A percentile compares a stretch with the other conserved stretches of the same genome.
These are phyloP conservation scores for Galeruca laticollis DNA, from an alignment of 2,888 invertebrate species.

Conservation along the genomic window DNA sequence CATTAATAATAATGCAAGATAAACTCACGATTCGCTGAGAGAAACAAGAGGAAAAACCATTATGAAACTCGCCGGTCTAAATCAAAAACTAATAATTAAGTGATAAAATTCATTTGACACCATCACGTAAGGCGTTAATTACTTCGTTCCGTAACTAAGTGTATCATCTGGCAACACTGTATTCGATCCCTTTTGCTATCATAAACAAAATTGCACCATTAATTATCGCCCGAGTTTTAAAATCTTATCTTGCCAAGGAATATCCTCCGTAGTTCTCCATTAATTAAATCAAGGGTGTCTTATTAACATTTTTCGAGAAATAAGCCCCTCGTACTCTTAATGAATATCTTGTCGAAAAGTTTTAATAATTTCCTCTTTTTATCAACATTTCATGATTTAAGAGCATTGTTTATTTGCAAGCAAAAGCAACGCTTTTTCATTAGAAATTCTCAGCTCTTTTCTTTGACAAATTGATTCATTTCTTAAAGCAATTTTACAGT, in stretches of 20 bases:
- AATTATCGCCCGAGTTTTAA: conserved; percentile 15
- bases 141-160: too few relatives aligned
- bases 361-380: conserved; percentile 28
- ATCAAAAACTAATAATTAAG: too few relatives aligned
- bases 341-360: conserved; percentile 21
- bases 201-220: conserved; percentile 17
- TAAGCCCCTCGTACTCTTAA: conserved; percentile 13
- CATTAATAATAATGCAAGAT: too few relatives aligned
- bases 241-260: conserved; percentile 1
- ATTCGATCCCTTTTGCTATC: neutral
- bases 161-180: neutral
- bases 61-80: too few relatives aligned
- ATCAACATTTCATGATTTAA: conserved; percentile 18
- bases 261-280: neutral
- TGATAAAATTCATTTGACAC: too few relatives aligned
- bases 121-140: too few relatives aligned
- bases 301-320: conserved; percentile 28
- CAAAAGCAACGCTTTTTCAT: conserved; percentile 14
- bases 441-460: conserved; percentile 13
- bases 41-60: too few relatives aligned
- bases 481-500: neutral
- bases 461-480: neutral
- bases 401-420: conserved; percentile 7
- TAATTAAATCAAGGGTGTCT: conserved; percentile 33
- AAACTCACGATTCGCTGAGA: too few relatives aligned